Evolutionary conservation across 2,797 vertebrate genomes (phyloP).

Genomic region (Lophotriccus pileatus): DNA sequence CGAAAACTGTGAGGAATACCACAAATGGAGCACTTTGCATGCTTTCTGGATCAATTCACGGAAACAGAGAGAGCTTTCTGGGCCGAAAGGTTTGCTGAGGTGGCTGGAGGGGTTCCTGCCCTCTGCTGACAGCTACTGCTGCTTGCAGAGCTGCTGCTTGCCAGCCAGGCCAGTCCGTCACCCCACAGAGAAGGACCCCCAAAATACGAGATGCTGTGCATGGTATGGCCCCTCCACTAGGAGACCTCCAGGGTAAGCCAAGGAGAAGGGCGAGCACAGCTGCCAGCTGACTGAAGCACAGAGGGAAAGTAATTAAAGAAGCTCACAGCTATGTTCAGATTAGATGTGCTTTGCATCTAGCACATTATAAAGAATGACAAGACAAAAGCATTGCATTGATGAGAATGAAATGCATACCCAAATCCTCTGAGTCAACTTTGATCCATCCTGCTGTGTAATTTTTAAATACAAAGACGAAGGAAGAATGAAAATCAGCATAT

Average conservation of each 20-base stretch:
- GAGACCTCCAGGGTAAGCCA: neutral
- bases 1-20: neutral
- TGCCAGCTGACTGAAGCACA: neutral
- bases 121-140: neutral
- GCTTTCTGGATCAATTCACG: neutral
- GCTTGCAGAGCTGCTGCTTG: neutral
- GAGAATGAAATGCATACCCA: constrained; percentile 71
- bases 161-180: neutral
- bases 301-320: neutral
- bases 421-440: constrained; percentile 74
- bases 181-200: neutral
- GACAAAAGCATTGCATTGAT: neutral
- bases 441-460: constrained; percentile 75
- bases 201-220: neutral
- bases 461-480: constrained; percentile 81
- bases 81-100: neutral
- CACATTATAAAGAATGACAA: neutral
- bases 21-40: accelerated
- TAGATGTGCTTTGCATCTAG: neutral
- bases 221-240: neutral
- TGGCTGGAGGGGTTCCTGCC: neutral
- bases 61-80: neutral
- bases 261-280: neutral
- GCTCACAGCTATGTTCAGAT: neutral
- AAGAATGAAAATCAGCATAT: constrained; percentile 84